Base-by-base conservation (phyloP, 2,888 invertebrate genomes). In the Lottia gigantea region DNA sequence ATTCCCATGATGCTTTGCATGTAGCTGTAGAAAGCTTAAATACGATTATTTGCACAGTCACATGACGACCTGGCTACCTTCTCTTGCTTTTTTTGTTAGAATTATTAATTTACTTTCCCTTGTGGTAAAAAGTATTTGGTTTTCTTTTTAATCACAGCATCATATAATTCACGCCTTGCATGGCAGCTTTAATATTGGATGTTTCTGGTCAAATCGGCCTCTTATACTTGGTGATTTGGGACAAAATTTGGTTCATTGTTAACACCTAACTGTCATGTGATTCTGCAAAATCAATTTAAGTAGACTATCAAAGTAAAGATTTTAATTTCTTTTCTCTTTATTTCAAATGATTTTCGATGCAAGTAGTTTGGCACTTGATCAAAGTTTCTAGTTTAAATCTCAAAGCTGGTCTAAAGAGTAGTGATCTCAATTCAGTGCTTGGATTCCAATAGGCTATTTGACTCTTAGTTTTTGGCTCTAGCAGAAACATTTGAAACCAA, bases 1-100 rank as follows among this genome's bases (percentile, higher is more conserved):
- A 78, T 82, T 71, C 81, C 81, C 79, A 82, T 79, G 74, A 82
- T 81, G 83, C 82, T 82, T 83, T 87, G 88, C 88, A 88, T 89
- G 88, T 87, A 87, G 88, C 85, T 84, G 82, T 85, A 85, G 83
- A 83, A 76, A 75, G 82, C 82, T 83, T 73, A 70, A 79, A 77
- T 79, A 82, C 71, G 79, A 80, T 81, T 78, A 78, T 78, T 82
- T 83, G 86, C 87, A 86, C 86, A 84, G 85, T 87, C 86, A 87
- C 86, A 86, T 86, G 86, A 86, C 86, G 82, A 79, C 45, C 62
- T 66, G 63, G 72, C 67, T 66, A 49, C 64, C 66, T 71, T 68
- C 11, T 75, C 69, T 66, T 46, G 55, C 67, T 63, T 55, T 68
- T 72, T 72, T 68, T 68, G 67, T 46, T 62, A 68, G 67, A 62